Conservation (phyloP, 1,140 invertebrate genomes). For the Elysia chlorotica region DNA sequence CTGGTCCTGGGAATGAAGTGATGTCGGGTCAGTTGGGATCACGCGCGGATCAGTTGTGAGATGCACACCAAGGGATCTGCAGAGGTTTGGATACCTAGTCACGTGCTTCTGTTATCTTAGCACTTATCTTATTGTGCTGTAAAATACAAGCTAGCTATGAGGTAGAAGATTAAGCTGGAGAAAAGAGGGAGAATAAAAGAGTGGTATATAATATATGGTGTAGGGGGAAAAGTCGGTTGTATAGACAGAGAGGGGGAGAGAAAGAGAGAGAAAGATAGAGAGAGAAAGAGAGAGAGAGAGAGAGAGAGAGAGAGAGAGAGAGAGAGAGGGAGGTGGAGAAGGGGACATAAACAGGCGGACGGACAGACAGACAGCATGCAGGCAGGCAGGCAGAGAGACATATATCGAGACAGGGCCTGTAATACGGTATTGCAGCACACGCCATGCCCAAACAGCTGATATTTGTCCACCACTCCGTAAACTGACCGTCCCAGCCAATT, state of each 20-base stretch:
- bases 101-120: not conserved
- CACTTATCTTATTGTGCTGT: not conserved
- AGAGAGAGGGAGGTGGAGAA: not conserved
- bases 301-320: not conserved
- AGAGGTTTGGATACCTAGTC: not conserved
- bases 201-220: not conserved
- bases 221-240: not conserved
- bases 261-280: conserved; percentile 1
- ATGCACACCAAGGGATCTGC: no score
- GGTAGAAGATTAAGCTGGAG: not conserved
- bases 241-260: not conserved
- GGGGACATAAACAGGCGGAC: no score
- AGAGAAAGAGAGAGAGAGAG: not conserved
- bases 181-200: not conserved
- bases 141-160: not conserved
- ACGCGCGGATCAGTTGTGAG: no score
- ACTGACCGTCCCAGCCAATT: no score
- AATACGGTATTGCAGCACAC: no score
- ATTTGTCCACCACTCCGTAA: no score
- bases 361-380: no score
- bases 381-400: no score
- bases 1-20: no score
- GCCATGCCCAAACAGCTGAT: no score
- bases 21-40: no score
- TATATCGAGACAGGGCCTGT: no score